Evolutionary conservation across 35 echinoderm and acorn worm genomes (phyloP).

Genomic region (Patiria miniata): DNA sequence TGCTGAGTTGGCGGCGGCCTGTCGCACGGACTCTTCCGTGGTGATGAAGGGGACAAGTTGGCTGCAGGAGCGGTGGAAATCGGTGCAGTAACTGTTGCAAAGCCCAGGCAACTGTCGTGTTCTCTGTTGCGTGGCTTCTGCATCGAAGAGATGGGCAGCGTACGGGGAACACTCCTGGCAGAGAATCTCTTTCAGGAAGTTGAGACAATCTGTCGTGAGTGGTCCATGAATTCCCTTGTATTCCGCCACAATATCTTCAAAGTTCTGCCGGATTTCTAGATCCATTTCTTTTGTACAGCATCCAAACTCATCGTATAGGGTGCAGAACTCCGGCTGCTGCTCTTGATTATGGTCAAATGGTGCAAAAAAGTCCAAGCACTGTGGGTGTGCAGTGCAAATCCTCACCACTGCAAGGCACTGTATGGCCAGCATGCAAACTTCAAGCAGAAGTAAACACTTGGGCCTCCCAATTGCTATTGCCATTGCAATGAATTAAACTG

Average conservation of each 20-base stretch:
- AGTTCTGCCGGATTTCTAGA: conserved; percentile 27
- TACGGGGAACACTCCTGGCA: conserved; percentile 97
- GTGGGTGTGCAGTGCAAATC: conserved; percentile 63
- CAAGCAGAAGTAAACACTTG: too few relatives aligned
- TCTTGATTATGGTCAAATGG: conserved; percentile 59
- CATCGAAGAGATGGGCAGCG: conserved; percentile 79
- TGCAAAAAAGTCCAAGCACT: conserved; percentile 84
- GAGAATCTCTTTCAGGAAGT: conserved; percentile 77
- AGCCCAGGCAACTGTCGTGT: conserved; percentile 75
- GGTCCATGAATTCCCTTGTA: background rate
- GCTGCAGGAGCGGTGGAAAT: conserved; percentile 65
- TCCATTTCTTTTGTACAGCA: conserved; percentile 68
- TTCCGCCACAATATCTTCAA: background rate
- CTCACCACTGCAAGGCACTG: too few relatives aligned
- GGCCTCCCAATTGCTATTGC: too few relatives aligned
- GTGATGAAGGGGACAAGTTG: conserved; percentile 65
- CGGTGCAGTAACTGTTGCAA: conserved; percentile 68
- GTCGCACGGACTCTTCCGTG: conserved; percentile 37
- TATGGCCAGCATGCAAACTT: too few relatives aligned
- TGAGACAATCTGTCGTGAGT: conserved; percentile 21
- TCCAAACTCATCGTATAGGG: conserved; percentile 69
- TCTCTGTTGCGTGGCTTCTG: conserved; percentile 45
- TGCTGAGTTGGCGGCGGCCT: conserved; percentile 25
- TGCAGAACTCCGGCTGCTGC: conserved; percentile 58
- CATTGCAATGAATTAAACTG: too few relatives aligned